Base-by-base conservation (phyloP, 2,888 invertebrate species). In the Eurois occulta region DNA sequence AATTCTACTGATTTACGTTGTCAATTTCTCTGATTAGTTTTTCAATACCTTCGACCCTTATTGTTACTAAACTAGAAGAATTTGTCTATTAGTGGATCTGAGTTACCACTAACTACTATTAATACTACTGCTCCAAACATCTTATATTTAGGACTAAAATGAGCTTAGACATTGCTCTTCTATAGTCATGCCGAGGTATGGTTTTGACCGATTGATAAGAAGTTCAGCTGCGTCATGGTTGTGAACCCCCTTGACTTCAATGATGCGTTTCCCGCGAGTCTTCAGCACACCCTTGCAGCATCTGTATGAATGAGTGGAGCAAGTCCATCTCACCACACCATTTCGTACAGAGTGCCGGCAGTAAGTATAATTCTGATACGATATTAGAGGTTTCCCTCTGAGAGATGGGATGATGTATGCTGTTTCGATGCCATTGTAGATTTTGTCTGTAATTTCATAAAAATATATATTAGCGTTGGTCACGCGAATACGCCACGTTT, bases 261-360 rank as follows among this genome's bases (percentile, higher is more conserved):
- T 94, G 60, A 96, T 96, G 32, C 93, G 90, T 2, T 87, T 78
- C 1, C 94, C 95, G 0, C 86, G 86, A 0, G 96, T 96, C 88
- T 96, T 96, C 58, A 96, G 94, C 0, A 96, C 94, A 0, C 96
- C 96, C 72, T 95, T 96, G 86, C 96, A 96, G 79, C 95, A 94
- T 85, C 95, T 96, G 80, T 96, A 95, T 3, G 95, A 94, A 84
- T 96, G 96, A 0, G 96, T 96, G 0, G 96, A 96, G 74, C 96
- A 97, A 0, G 94, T 95, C 96, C 96, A 97, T 8, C 96, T 86
- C 0, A 93, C 91, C 21, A 95, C 88, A 0, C 94, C 94, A 58
- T 94, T 95, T 18, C 95, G 90, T 0, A 90, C 84, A 0, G 95
- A 96, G 83, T 96, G 96, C 69, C 92, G 93, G 84, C 96, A 96